Evolutionary conservation across 1,140 invertebrate genomes (phyloP), one percentile per base, ranked within the genome.

Genomic region (Oryctes rhinoceros): DNA sequence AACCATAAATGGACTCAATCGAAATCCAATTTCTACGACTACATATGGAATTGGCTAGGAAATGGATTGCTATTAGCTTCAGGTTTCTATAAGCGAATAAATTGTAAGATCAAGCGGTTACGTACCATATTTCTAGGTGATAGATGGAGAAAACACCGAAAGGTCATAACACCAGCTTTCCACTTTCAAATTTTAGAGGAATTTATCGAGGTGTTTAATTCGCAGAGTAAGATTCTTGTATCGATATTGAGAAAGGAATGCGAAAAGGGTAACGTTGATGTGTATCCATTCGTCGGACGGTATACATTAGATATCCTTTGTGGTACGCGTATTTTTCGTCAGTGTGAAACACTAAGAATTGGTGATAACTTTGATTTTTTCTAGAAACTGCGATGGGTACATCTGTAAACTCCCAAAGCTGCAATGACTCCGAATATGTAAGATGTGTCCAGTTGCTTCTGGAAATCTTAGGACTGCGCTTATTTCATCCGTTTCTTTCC

Each of bases 251-350:
- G n/a, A 49, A 35, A 77, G 20, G 44, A 80, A 37, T 65, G 13
- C 7, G 4, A 74, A 15, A 37, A 35, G 0, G 67, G 67, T 24
- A 74, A n/a, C 15, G 4, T 74, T 71, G 88, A 93, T 84, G 88
- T 95, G 10, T 92, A 91, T 83, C 90, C 92, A 35, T 90, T 89
- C 82, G 88, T 95, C 4, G 92, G 92, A 47, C 86, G 90, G 4
- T 94, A 91, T 86, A 90, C 94, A 71, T 87, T 94, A 82, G 94
- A 95, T 85, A 92, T 93, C 48, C 94, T 95, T 81, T 93, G 92
- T 86, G 93, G 92, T 92, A 59, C 4, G n/a, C 3, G 53, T n/a
- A 59, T 0, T 6, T n/a, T 59, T 59, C 7, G 44, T 77, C 20
- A 35, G n/a, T n/a, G 20, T 48, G 74, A 5, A 15, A 59, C 6